Evolutionary conservation across 2,888 invertebrate species (phyloP).

Genomic region (Carcina quercana): DNA sequence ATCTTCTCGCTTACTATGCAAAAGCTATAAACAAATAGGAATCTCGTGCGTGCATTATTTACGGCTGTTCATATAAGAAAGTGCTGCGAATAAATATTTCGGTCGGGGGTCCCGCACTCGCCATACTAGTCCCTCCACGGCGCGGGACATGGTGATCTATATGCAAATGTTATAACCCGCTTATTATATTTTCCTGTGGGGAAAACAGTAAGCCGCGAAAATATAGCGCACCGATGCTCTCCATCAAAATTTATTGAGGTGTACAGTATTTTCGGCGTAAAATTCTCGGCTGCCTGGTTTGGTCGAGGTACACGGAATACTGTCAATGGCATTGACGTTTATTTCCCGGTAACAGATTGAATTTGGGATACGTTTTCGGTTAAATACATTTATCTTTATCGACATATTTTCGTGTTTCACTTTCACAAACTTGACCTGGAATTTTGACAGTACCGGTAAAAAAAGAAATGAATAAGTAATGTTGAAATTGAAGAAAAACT

Average conservation of each 20-base stretch:
- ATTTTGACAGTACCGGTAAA: too few relatives aligned
- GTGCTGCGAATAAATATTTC: conserved; percentile 2
- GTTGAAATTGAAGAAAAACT: too few relatives aligned
- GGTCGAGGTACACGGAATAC: too few relatives aligned
- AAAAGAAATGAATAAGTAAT: too few relatives aligned
- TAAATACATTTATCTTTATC: too few relatives aligned
- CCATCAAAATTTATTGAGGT: conserved; percentile 60
- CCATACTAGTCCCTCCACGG: conserved; percentile 22
- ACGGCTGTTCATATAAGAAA: conserved; percentile 49
- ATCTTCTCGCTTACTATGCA: conserved; percentile 34
- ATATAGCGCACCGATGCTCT: conserved; percentile 43
- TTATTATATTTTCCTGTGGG: conserved; percentile 64
- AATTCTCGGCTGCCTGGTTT: too few relatives aligned
- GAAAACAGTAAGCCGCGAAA: conserved; percentile 50
- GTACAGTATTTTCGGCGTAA: conserved; percentile 30
- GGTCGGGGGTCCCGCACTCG: conserved; percentile 24
- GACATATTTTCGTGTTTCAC: too few relatives aligned
- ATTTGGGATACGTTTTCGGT: too few relatives aligned
- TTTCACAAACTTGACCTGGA: too few relatives aligned
- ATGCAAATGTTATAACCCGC: conserved; percentile 71
- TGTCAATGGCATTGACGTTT: too few relatives aligned
- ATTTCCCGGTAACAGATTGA: too few relatives aligned
- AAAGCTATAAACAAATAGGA: conserved; percentile 30
- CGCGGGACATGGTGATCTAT: conserved; percentile 61
- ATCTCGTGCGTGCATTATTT: conserved; percentile 44